Evolutionary conservation across 2,888 invertebrate species (phyloP).

Genomic region (Asteroscopus sphinx): DNA sequence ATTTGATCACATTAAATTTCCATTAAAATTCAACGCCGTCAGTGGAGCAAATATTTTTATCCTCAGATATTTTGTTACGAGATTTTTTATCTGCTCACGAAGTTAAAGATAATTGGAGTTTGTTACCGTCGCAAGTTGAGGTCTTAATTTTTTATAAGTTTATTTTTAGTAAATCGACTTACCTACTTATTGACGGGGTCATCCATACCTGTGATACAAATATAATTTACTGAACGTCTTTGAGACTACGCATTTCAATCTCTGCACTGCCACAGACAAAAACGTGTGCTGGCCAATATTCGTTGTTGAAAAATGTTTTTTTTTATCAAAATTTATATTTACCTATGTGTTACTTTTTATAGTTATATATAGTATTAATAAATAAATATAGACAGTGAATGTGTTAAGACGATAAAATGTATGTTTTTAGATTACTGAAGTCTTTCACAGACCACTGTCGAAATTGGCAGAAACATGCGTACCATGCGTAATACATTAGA

Average conservation of each 20-base stretch:
- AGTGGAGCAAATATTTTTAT: slow-evolving; percentile 8
- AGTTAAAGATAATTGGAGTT: slow-evolving; percentile 20
- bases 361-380: too few relatives aligned
- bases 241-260: neutral
- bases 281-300: too few relatives aligned
- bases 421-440: too few relatives aligned
- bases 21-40: slow-evolving; percentile 31
- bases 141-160: slow-evolving; percentile 12
- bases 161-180: slow-evolving; percentile 4
- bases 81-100: slow-evolving; percentile 16
- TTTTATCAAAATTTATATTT: too few relatives aligned
- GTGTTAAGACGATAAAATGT: too few relatives aligned
- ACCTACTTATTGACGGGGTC: neutral
- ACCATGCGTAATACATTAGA: too few relatives aligned
- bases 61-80: neutral
- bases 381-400: too few relatives aligned
- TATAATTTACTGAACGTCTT: neutral
- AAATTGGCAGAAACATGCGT: too few relatives aligned
- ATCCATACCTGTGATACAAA: neutral
- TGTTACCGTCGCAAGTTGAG: slow-evolving; percentile 8
- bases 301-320: too few relatives aligned
- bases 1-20: slow-evolving; percentile 14
- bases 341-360: too few relatives aligned
- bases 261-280: too few relatives aligned
- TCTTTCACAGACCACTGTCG: too few relatives aligned